Conservation (phyloP, 1,140 invertebrate species). For the Diorhabda sublineata region DNA sequence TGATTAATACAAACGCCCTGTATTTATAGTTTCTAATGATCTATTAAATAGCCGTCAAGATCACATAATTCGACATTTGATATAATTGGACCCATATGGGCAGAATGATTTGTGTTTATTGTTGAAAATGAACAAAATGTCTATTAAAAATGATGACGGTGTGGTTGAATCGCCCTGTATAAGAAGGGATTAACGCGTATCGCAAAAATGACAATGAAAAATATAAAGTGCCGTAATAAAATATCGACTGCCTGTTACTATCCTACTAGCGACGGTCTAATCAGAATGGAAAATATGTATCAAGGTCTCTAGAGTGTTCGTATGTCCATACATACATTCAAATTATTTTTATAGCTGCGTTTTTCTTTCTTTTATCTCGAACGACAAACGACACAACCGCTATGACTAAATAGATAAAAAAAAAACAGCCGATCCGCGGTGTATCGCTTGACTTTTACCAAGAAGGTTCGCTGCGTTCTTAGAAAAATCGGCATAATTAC, state of each 20-base stretch:
- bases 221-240: conserved; percentile 1
- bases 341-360: conserved; percentile 1
- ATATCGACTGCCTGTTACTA: neutral
- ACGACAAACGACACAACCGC: neutral
- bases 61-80: too few relatives aligned
- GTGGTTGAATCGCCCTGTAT: neutral
- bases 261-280: neutral
- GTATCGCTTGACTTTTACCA: neutral
- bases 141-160: too few relatives aligned
- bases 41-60: too few relatives aligned
- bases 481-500: neutral
- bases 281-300: neutral
- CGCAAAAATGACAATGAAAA: neutral
- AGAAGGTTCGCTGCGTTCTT: neutral
- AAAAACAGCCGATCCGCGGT: neutral
- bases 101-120: too few relatives aligned
- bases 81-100: too few relatives aligned
- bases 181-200: neutral
- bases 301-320: conserved; percentile 1
- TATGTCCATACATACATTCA: conserved; percentile 2
- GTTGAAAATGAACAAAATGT: too few relatives aligned
- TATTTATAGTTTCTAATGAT: too few relatives aligned
- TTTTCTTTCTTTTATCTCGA: neutral
- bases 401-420: neutral
- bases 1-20: too few relatives aligned